These are phyloP conservation scores for Hydroisotoma schaefferi DNA, from an alignment of 2,888 invertebrate species.

Conservation along the genomic window DNA sequence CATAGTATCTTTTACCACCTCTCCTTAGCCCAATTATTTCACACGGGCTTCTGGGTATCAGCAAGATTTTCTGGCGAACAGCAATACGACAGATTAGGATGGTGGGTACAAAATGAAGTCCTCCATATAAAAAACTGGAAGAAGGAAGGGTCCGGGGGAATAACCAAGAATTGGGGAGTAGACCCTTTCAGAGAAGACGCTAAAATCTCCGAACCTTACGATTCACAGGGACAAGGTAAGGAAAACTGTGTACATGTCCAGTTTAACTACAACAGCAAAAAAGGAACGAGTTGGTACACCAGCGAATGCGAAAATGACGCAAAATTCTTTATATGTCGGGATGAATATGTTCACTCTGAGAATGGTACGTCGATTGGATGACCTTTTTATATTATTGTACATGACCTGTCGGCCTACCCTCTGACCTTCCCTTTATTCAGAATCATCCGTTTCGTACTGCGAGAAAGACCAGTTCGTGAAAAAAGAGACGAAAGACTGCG, in stretches of 20 bases:
- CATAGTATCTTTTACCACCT: background rate
- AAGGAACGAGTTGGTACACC: background rate
- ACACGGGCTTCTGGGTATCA: slow-evolving; percentile 2
- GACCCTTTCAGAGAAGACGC: background rate
- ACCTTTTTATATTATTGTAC: no score
- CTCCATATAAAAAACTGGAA: background rate
- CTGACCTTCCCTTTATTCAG: background rate
- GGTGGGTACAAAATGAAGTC: background rate
- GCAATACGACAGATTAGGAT: background rate
- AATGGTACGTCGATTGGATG: no score
- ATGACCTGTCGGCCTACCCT: background rate
- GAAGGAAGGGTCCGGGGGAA: background rate
- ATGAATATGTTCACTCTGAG: background rate
- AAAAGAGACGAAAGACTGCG: background rate
- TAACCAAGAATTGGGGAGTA: background rate
- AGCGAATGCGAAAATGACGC: background rate
- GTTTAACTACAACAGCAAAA: background rate
- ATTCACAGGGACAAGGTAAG: background rate
- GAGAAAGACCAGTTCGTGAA: background rate
- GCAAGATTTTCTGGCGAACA: background rate
- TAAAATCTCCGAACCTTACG: background rate
- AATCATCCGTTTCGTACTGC: background rate
- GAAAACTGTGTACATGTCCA: background rate
- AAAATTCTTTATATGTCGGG: background rate
- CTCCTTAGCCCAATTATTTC: background rate